Conservation (phyloP, 2,113 vertebrate species). For the Vicugna pacos region DNA sequence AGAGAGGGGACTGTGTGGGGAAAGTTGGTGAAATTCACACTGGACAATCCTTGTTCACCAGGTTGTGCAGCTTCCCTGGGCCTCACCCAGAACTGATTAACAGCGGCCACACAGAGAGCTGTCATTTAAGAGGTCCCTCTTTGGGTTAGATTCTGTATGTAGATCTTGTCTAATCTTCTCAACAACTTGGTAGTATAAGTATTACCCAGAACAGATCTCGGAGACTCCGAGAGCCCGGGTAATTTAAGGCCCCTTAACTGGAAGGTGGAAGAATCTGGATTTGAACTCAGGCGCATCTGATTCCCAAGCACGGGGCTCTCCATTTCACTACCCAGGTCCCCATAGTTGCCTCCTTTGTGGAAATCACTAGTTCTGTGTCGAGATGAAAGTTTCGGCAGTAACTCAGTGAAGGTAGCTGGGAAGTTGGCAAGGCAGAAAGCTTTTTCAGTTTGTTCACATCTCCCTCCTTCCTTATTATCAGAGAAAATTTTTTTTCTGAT, state of each 20-base stretch:
- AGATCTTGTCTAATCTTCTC: not conserved
- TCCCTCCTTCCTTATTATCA: not conserved
- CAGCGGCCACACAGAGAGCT: not conserved
- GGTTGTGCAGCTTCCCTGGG: not conserved
- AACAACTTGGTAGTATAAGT: not conserved
- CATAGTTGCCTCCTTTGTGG: not conserved
- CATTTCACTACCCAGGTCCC: not conserved
- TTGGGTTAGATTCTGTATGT: not conserved
- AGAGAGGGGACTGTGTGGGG: not conserved
- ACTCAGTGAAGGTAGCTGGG: not conserved
- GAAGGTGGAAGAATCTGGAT: not conserved
- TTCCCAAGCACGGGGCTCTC: not conserved
- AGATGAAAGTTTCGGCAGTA: not conserved
- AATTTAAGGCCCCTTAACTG: not conserved
- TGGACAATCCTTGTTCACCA: not conserved
- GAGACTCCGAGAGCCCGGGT: not conserved
- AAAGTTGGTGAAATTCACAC: not conserved
- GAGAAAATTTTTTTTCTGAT: not conserved
- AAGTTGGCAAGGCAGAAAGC: not conserved
- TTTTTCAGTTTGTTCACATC: not conserved
- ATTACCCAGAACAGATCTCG: not conserved
- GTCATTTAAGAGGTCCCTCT: not conserved
- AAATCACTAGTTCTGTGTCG: not conserved
- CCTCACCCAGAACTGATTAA: not conserved
- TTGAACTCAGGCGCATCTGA: not conserved